These are phyloP conservation scores for Rhingia rostrata DNA, from an alignment of 2,888 invertebrate species.

Conservation along the genomic window DNA sequence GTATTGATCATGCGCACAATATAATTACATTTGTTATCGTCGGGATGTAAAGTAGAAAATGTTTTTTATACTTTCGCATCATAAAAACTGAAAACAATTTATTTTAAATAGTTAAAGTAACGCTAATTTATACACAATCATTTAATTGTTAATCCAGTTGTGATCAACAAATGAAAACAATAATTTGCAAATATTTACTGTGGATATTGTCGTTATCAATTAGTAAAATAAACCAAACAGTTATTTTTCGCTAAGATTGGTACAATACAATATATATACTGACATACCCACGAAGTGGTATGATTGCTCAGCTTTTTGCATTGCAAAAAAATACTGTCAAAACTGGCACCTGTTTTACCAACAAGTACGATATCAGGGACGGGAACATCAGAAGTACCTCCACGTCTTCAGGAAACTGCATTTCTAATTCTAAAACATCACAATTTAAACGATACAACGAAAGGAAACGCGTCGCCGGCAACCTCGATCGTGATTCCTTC, in stretches of 20 bases:
- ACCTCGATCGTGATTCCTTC: slow-evolving; percentile 64
- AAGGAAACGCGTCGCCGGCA: slow-evolving; percentile 69
- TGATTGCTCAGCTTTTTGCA: slow-evolving; percentile 45
- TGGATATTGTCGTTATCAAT: slow-evolving; percentile 13
- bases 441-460: slow-evolving; percentile 75
- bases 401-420: slow-evolving; percentile 75
- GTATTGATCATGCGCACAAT: slow-evolving; percentile 64
- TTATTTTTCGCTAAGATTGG: slow-evolving; percentile 9
- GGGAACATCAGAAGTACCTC: slow-evolving; percentile 76
- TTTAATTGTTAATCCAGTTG: neutral
- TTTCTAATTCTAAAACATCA: slow-evolving; percentile 69
- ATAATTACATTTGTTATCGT: slow-evolving; percentile 63
- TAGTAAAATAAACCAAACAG: neutral
- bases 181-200: neutral
- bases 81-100: slow-evolving; percentile 15
- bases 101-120: slow-evolving; percentile 30
- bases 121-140: slow-evolving; percentile 1
- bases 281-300: slow-evolving; percentile 41
- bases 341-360: slow-evolving; percentile 82
- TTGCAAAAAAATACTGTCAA: slow-evolving; percentile 67
- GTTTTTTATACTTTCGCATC: slow-evolving; percentile 48
- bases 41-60: slow-evolving; percentile 46
- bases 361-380: slow-evolving; percentile 79
- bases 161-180: neutral
- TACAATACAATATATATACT: neutral